Evolutionary conservation across 2,797 vertebrate genomes (phyloP), one percentile per base, ranked within the genome.

Genomic region (Tadarida brasiliensis): DNA sequence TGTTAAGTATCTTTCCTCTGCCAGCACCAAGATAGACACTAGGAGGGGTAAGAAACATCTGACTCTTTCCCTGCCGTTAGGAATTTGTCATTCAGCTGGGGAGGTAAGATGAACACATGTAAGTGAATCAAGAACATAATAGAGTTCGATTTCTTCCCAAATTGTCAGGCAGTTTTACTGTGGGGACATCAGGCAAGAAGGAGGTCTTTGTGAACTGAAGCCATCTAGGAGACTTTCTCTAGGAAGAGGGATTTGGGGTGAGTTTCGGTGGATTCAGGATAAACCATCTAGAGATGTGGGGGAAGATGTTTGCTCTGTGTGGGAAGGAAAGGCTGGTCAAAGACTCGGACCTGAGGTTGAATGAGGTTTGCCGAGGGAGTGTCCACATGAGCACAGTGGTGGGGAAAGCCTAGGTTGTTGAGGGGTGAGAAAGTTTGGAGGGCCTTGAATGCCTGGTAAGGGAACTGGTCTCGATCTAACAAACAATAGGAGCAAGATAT

Each of bases 331-430:
- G 3, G 19, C n/a, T 15, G 16, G 20, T 30, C 19, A 11, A 22
- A 73, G 49, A 63, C 7, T 70, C 47, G 16, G 35, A 6, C 47
- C 33, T 54, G 44, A 59, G 16, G 51, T 19, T 35, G 77, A 39
- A 30, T 28, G 77, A 65, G 39, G n/a, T 39, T n/a, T 74, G n/a
- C 47, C 15, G 33, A 4, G 24, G 6, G 24, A 22, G 3, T 17
- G 7, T 35, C 14, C 11, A 2, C 14, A 3, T 54, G 26, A 17
- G 7, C 16, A 1, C 17, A 8, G 0, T 11, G 56, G 11, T 49
- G 54, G 73, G 44, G 14, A 26, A 81, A 11, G 30, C 51, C 22
- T 39, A 28, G 30, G 17, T 16, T 35, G 33, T 16, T 76, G 35
- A 87, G 61, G 3, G 20, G 12, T 15, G 16, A n/a, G 63, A 44